These are phyloP conservation scores for Lycia hirtaria DNA, from an alignment of 2,888 invertebrate species.

Conservation along the genomic window DNA sequence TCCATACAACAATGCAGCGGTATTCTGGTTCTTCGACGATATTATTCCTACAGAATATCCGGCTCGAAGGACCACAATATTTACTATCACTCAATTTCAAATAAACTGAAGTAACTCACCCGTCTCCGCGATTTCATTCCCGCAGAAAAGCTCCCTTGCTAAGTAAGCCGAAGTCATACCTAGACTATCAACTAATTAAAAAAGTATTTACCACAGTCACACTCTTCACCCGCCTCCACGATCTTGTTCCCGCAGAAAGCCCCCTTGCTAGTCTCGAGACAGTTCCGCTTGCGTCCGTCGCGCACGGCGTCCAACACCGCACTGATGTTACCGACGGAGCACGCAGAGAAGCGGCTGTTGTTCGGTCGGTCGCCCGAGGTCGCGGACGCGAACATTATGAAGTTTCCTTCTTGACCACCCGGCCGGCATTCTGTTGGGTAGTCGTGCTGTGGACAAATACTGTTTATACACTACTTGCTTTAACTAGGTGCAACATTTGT, in stretches of 20 bases:
- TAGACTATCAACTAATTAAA: no score
- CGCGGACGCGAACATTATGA: constrained; percentile 99
- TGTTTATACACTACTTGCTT: no score
- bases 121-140: no score
- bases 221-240: constrained; percentile 98
- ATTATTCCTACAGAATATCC: no score
- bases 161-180: no score
- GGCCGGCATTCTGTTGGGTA: constrained; percentile 96
- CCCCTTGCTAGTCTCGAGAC: constrained; percentile 94
- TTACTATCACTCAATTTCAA: no score
- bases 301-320: constrained; percentile 96
- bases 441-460: constrained; percentile 90
- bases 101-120: no score
- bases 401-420: constrained; percentile 97
- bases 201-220: constrained; percentile 91
- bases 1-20: no score
- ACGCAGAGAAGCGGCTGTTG: constrained; percentile 98
- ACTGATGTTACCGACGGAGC: constrained; percentile 97
- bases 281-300: constrained; percentile 96
- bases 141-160: no score
- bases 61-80: no score
- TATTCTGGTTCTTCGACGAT: no score
- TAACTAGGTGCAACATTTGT: no score
- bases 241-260: constrained; percentile 99
- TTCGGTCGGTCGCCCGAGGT: constrained; percentile 99